Evolutionary conservation across 2,797 vertebrate species (phyloP).

Genomic region (Gymnodraco acuticeps): DNA sequence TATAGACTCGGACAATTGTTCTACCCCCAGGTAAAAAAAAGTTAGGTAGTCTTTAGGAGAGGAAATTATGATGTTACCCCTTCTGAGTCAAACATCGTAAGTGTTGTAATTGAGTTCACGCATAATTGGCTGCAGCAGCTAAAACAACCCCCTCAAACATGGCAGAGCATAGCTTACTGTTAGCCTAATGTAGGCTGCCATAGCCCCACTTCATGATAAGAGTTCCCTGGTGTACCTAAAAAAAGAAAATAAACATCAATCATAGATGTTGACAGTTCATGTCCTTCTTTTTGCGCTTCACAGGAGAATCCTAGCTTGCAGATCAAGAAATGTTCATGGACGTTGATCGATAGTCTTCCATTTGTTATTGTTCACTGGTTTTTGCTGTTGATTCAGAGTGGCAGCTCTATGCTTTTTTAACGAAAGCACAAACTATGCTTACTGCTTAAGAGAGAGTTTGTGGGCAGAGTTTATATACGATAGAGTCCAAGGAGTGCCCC

Average conservation of each 20-base stretch:
- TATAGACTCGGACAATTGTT: constrained; percentile 24
- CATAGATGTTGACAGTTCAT: constrained; percentile 21
- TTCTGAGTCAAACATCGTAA: constrained; percentile 42
- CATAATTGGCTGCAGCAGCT: constrained; percentile 57
- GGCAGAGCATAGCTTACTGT: constrained; percentile 25
- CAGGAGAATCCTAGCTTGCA: constrained; percentile 3
- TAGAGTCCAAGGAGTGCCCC: constrained; percentile 2
- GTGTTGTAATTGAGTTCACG: constrained; percentile 56
- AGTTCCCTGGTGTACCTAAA: constrained; percentile 7
- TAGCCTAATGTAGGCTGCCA: constrained; percentile 30
- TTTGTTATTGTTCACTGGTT: constrained; percentile 38
- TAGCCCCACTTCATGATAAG: constrained; percentile 28
- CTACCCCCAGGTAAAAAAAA: constrained; percentile 29
- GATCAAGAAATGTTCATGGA: constrained; percentile 24
- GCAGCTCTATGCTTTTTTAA: constrained; percentile 35
- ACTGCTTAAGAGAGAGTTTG: constrained; percentile 25
- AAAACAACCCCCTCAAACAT: constrained; percentile 52
- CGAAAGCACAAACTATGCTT: constrained; percentile 33
- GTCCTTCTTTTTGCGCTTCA: constrained; percentile 1
- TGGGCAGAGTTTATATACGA: constrained; percentile 28
- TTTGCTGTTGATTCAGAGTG: constrained; percentile 44
- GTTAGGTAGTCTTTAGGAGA: constrained; percentile 36
- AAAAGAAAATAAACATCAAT: constrained; percentile 31
- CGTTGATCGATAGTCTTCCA: constrained; percentile 43
- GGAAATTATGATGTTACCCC: constrained; percentile 25